These are phyloP conservation scores for Percina caprodes DNA, from an alignment of 2,113 vertebrate species.

Conservation along the genomic window DNA sequence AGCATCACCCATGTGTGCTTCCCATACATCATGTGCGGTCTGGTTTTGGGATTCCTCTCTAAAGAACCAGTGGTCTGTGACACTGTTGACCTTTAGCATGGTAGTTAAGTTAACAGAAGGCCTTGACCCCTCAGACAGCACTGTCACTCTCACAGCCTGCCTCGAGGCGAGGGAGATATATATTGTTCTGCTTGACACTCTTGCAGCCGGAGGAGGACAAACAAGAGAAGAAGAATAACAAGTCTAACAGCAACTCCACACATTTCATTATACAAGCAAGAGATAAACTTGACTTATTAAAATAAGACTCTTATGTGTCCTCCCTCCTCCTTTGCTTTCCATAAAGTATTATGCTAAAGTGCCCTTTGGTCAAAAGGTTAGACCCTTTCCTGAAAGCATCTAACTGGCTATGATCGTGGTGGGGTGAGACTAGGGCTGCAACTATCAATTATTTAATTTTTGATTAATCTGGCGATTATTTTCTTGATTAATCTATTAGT, in stretches of 20 bases:
- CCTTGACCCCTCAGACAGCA: conserved; percentile 52
- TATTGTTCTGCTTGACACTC: conserved; percentile 14
- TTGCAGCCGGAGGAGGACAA: conserved; percentile 1
- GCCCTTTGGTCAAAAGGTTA: conserved; percentile 33
- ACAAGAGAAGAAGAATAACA: neutral
- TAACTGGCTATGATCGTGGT: conserved; percentile 1
- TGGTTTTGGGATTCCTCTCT: conserved; percentile 13
- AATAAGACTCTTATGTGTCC: neutral
- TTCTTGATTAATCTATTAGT: too few relatives aligned
- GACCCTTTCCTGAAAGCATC: conserved; percentile 28
- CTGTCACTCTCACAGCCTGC: conserved; percentile 37
- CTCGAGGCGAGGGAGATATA: conserved; percentile 25
- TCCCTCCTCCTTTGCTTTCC: neutral
- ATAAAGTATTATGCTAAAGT: conserved; percentile 10
- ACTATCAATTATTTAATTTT: too few relatives aligned
- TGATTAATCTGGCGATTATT: too few relatives aligned
- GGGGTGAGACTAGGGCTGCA: neutral
- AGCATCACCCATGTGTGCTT: neutral
- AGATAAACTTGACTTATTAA: neutral
- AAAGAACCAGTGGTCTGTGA: conserved; percentile 34
- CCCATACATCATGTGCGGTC: conserved; percentile 29
- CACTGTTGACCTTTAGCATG: conserved; percentile 46
- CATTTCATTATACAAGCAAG: neutral
- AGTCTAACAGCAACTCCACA: neutral
- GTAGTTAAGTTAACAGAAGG: conserved; percentile 51